Evolutionary conservation across 2,888 invertebrate species (phyloP), one percentile per base, ranked within the genome.

Genomic region (Scaptomyza tumidula): DNA sequence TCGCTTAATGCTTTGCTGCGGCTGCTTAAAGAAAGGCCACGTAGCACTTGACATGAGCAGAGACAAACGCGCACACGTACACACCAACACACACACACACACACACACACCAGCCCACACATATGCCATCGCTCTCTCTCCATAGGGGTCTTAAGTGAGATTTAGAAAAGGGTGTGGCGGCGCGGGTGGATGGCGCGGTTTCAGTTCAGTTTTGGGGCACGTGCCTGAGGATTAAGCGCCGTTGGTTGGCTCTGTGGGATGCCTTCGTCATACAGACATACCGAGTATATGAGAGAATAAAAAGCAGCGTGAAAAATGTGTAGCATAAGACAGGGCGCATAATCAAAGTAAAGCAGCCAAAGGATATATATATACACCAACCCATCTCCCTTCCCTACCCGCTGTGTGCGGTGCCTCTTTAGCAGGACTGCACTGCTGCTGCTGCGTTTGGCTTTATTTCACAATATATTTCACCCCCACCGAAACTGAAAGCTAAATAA

Each of bases 1-100:
- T 49, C 44, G 53, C 56, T 55, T 54, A 71, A 60, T 45, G 66
- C 69, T 69, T 69, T 76, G 66, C n/a, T 44, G 66, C 19, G 44
- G 59, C 75, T 58, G 63, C 75, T 75, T 69, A 62, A 64, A 69
- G 79, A 73, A 85, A 85, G 87, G 85, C 87, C 83, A 86, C 83
- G 86, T 83, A 83, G 64, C 87, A 86, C 85, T 85, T 85, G 85
- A 85, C 85, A 85, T 82, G 71, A 79, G 72, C 70, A 70, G 65
- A 77, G 58, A 70, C 72, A 73, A 19, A 54, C 31, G 66, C 56
- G 59, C 54, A 61, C 41, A 59, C 48, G 39, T 53, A 48, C 24
- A 46, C 27, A 41, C 61, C 52, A 46, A 49, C 27, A 37, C 41
- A 37, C 49, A 49, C 27, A 37, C 41, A 37, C 19, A 48, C 35